Conservation (phyloP, 2,888 invertebrate genomes). For the Sminthurinus aureus region DNA sequence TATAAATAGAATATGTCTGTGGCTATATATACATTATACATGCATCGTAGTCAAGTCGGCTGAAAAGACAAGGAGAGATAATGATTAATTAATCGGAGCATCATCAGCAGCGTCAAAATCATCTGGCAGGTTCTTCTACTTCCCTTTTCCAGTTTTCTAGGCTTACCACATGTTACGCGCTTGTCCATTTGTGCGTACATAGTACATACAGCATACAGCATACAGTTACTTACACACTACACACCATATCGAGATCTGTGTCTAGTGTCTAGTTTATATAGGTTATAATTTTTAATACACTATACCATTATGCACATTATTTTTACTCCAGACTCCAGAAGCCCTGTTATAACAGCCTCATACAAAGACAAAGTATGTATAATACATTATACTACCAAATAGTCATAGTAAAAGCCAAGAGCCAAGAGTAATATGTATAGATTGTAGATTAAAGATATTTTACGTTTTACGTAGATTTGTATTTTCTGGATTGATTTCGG, state of each 20-base stretch:
- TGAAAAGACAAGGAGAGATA: conserved; percentile 29
- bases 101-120: conserved; percentile 33
- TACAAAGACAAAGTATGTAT: too few species aligned
- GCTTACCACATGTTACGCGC: conserved; percentile 38
- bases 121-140: conserved; percentile 23
- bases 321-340: too few species aligned
- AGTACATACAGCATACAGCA: background rate
- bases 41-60: background rate
- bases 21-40: background rate
- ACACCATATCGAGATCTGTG: background rate
- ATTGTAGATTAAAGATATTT: too few species aligned
- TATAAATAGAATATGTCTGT: background rate
- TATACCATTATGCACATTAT: too few species aligned
- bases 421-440: too few species aligned
- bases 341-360: too few species aligned
- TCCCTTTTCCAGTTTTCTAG: conserved; percentile 15
- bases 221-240: background rate
- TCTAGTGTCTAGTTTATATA: background rate
- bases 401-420: too few species aligned
- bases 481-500: background rate
- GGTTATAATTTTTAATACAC: background rate
- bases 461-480: too few species aligned
- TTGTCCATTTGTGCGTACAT: background rate
- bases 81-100: conserved; percentile 39
- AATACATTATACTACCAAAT: too few species aligned